Evolutionary conservation across 2,113 vertebrate species (phyloP).

Genomic region (Gallinago undulata): DNA sequence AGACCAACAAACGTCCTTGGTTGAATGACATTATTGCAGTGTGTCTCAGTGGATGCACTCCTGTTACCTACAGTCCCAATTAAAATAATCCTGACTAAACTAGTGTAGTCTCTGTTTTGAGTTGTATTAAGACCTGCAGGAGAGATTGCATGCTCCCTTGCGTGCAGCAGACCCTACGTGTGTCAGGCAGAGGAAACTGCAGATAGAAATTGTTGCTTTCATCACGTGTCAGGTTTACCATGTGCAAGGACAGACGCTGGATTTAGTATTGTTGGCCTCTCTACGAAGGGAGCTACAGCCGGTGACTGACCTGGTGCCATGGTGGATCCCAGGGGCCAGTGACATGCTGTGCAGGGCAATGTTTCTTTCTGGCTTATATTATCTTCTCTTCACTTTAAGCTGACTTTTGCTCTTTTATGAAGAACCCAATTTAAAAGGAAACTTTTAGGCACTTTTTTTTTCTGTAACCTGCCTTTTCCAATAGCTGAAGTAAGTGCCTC

Average conservation of each 20-base stretch:
- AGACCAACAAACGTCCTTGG: neutral
- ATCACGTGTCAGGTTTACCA: neutral
- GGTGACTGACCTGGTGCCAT: neutral
- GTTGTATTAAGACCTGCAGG: neutral
- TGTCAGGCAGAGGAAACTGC: neutral
- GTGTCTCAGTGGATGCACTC: neutral
- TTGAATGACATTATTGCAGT: neutral
- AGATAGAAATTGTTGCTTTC: neutral
- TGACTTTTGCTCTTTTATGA: neutral
- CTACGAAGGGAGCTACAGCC: neutral
- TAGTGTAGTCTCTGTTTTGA: neutral
- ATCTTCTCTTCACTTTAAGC: neutral
- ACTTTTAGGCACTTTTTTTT: neutral
- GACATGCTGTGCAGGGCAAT: neutral
- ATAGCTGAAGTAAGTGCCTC: neutral
- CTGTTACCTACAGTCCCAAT: neutral
- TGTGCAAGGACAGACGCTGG: neutral
- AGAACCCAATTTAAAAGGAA: neutral
- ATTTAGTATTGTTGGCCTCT: neutral
- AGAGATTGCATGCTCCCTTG: neutral
- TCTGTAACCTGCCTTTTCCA: neutral
- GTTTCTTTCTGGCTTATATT: neutral
- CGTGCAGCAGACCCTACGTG: neutral
- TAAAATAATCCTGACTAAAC: neutral
- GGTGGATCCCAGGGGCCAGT: neutral